Evolutionary conservation across 2,797 vertebrate genomes (phyloP).

Genomic region (Platyrinchus mystaceus): DNA sequence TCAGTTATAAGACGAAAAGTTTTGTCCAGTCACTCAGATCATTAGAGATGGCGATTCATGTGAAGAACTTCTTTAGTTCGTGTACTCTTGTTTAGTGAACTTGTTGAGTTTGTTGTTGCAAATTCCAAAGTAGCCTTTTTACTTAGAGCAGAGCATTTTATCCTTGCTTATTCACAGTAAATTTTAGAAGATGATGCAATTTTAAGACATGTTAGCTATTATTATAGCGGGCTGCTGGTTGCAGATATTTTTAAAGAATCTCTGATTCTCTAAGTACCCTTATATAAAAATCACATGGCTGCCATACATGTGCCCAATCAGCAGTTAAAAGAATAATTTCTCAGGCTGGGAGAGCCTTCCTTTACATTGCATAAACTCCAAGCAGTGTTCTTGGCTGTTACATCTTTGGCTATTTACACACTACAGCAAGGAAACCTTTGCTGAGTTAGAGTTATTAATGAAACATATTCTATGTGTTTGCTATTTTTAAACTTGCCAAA

Average conservation of each 20-base stretch:
- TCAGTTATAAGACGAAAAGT: background rate
- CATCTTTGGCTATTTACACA: background rate
- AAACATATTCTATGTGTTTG: background rate
- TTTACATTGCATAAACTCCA: background rate
- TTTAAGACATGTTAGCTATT: background rate
- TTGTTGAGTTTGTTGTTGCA: background rate
- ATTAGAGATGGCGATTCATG: background rate
- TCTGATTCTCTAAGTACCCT: background rate
- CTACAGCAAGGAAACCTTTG: background rate
- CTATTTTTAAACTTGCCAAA: background rate
- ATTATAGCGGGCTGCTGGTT: background rate
- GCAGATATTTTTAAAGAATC: conserved; percentile 16
- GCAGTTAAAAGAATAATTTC: background rate
- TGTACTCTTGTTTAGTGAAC: background rate
- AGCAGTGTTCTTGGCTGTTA: background rate
- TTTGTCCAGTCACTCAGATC: background rate
- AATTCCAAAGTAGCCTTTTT: background rate
- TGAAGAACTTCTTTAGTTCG: background rate
- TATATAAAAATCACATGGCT: background rate
- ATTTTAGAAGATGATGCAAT: conserved; percentile 4
- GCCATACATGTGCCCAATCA: background rate
- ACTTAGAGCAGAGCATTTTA: conserved; percentile 12
- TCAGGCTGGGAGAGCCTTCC: background rate
- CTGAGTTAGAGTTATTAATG: background rate
- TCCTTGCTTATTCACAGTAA: conserved; percentile 1